Base-by-base conservation (phyloP, 2,888 invertebrate genomes). In the Xanthia icteritia region DNA sequence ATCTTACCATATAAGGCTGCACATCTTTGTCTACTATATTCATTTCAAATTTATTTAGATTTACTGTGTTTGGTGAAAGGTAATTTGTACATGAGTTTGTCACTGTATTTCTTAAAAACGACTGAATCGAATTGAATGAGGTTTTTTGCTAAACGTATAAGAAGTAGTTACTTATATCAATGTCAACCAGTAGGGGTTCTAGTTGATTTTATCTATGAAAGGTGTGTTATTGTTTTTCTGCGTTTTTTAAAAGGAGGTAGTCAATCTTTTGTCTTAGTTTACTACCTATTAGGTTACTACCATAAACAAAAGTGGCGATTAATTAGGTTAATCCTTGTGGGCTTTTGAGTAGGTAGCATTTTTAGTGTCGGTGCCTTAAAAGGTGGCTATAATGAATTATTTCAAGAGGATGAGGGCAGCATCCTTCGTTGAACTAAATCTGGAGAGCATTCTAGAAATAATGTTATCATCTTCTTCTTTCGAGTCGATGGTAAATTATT, bases 21-120 rank as follows among this genome's bases (percentile, higher is more conserved):
- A 75, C 82, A 75, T 76, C 76, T 75, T 56, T 45, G 15, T 39
- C 45, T 45, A 31, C 51, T 65, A 54, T 36, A 78, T 42, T 54
- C 45, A 39, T 45, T 39, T 42, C 58, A 81, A 74, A 75, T 65
- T 54, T 81, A 81, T 81, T 81, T 81, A 66, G 51, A 27, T 78
- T 27, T 42, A 54, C 36, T 9, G 45, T 60, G 58, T 74, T 36
- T n/a, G 75, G 75, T 78, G 65, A 66, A 66, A 82, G 60, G 60
- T 45, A 78, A 58, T 58, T 36, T 77, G 56, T 82, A 54, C 36
- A 54, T 9, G 60, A 61, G 9, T 71, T 17, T 79, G 39, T 71
- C 72, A 31, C 31, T 64, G 54, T 71, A 61, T 66, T 31, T 74
- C 27, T 61, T 48, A 48, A 60, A 27, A 74, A 45, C 48, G 6